phyloP scores from a whole-genome alignment of 2,888 invertebrate genomes.

The Crepidodera aurea region DNA sequence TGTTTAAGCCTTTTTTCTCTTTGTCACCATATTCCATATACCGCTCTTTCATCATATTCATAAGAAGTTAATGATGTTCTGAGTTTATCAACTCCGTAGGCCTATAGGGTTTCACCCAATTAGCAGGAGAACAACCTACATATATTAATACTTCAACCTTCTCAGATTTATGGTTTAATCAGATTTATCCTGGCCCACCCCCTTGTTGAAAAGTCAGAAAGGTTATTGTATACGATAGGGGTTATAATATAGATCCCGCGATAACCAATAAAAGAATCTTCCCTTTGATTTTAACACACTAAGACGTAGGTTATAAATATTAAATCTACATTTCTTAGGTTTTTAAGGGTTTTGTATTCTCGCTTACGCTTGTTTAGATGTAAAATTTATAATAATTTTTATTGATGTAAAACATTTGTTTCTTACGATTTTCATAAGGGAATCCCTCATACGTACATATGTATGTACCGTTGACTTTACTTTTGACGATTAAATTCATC shows the following conservation, averaged over 20 bases:
- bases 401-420: too few relatives aligned
- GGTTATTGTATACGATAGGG: slow-evolving; percentile 26
- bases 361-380: too few relatives aligned
- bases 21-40: slow-evolving; percentile 22
- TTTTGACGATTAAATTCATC: too few relatives aligned
- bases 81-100: slow-evolving; percentile 35
- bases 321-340: too few relatives aligned
- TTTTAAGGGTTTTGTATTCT: too few relatives aligned
- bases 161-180: slow-evolving; percentile 40
- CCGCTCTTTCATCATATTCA: slow-evolving; percentile 45
- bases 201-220: slow-evolving; percentile 32
- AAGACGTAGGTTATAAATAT: too few relatives aligned
- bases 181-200: slow-evolving; percentile 30
- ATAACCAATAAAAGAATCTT: slow-evolving; percentile 15
- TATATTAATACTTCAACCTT: slow-evolving; percentile 43
- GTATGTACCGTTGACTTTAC: too few relatives aligned
- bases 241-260: background rate
- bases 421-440: too few relatives aligned
- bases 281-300: slow-evolving; percentile 1
- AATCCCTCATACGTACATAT: too few relatives aligned
- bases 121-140: slow-evolving; percentile 46
- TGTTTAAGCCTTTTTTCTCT: slow-evolving; percentile 26
- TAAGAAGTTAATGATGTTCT: slow-evolving; percentile 46
- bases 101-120: slow-evolving; percentile 49
- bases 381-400: too few relatives aligned